Evolutionary conservation across 2,797 vertebrate species (phyloP).

Genomic region (Nothura maculosa): DNA sequence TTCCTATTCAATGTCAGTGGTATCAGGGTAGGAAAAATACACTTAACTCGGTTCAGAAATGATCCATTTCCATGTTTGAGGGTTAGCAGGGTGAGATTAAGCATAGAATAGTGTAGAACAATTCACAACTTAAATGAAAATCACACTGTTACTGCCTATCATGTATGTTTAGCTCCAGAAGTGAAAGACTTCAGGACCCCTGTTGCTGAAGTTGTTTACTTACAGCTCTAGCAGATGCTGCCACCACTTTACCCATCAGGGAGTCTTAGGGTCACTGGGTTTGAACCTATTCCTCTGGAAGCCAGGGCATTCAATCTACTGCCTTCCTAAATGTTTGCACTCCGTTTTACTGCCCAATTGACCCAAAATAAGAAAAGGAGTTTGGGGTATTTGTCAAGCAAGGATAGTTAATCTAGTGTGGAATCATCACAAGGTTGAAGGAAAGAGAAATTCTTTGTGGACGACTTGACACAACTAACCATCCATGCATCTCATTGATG

Average conservation of each 20-base stretch:
- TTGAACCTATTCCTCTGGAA: constrained; percentile 16
- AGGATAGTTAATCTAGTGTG: background rate
- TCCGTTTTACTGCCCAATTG: background rate
- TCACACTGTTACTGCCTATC: background rate
- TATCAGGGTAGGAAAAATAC: constrained; percentile 1
- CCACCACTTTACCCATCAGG: constrained; percentile 26
- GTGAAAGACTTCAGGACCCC: constrained; percentile 25
- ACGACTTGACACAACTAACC: background rate
- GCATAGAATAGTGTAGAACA: constrained; percentile 2
- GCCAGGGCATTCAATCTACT: background rate
- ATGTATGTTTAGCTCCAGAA: background rate
- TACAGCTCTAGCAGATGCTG: background rate
- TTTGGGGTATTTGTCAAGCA: constrained; percentile 18
- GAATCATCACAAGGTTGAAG: background rate
- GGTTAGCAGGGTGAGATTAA: constrained; percentile 25
- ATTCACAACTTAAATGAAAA: background rate
- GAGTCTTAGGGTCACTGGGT: background rate
- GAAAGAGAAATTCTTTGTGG: background rate
- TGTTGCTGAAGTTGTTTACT: constrained; percentile 1
- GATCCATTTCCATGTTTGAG: constrained; percentile 33
- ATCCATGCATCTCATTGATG: background rate
- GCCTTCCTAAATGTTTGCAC: background rate
- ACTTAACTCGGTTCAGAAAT: constrained; percentile 31
- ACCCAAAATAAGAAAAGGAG: background rate
- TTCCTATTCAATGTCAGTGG: constrained; percentile 21